Conservation (phyloP, 2,113 vertebrate species). For the Gobiocypris rarus region DNA sequence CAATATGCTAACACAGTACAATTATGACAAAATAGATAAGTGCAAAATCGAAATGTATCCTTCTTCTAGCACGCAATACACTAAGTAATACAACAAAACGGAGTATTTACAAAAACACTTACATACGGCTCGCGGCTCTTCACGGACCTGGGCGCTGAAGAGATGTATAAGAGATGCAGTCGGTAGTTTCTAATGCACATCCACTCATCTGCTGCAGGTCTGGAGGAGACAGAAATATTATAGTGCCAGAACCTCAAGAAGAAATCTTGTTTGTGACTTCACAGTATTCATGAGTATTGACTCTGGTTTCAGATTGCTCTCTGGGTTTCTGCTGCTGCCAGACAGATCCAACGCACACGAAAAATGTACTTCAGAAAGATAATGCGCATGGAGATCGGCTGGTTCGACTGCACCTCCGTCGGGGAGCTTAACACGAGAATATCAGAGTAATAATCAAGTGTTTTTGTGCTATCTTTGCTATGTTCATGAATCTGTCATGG, state of each 20-base stretch:
- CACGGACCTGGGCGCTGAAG: too few relatives aligned
- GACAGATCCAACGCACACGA: constrained; percentile 72
- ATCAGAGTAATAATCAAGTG: constrained; percentile 71
- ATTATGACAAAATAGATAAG: too few relatives aligned
- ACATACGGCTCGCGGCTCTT: too few relatives aligned
- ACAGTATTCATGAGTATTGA: background rate
- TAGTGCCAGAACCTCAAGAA: background rate
- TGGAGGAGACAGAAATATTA: background rate
- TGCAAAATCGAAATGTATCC: too few relatives aligned
- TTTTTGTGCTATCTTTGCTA: background rate
- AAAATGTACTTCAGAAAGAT: constrained; percentile 76
- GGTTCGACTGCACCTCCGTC: constrained; percentile 80
- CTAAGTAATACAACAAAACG: too few relatives aligned
- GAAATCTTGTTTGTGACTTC: background rate
- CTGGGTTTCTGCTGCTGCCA: constrained; percentile 74
- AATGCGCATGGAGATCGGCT: constrained; percentile 81
- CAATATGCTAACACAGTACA: too few relatives aligned
- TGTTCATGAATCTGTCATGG: background rate
- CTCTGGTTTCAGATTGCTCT: constrained; percentile 67
- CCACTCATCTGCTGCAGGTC: background rate
- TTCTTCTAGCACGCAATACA: too few relatives aligned
- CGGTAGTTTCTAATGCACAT: background rate
- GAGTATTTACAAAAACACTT: too few relatives aligned
- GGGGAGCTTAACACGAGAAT: constrained; percentile 81
- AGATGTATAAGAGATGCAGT: background rate